phyloP scores from a whole-genome alignment of 2,888 invertebrate species.

The Cecidostiba fungosa region DNA sequence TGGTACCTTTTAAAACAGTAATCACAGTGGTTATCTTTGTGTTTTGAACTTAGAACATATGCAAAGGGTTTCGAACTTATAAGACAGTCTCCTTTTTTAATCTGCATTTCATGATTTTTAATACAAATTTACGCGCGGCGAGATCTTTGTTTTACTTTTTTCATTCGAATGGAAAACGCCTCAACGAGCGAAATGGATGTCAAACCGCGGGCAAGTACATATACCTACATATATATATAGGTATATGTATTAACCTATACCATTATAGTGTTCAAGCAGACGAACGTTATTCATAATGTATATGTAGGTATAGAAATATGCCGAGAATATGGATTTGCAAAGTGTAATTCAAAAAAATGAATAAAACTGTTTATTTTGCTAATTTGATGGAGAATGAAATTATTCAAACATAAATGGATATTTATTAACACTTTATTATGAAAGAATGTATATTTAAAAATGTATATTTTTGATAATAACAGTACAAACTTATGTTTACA shows the following conservation, averaged over 20 bases:
- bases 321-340: neutral
- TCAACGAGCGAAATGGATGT: neutral
- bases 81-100: conserved; percentile 63
- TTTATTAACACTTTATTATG: conserved; percentile 45
- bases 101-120: conserved; percentile 54
- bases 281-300: no score
- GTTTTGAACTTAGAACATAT: conserved; percentile 63
- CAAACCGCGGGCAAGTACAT: no score
- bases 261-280: no score
- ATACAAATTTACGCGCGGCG: conserved; percentile 12
- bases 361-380: neutral
- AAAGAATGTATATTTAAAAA: conserved; percentile 48
- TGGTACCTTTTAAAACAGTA: conserved; percentile 61
- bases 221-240: no score
- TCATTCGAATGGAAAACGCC: neutral
- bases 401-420: conserved; percentile 7
- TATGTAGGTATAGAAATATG: no score
- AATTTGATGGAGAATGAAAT: neutral
- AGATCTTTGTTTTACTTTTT: conserved; percentile 7
- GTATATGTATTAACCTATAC: no score
- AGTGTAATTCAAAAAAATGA: neutral
- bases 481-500: conserved; percentile 47
- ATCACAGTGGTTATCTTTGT: conserved; percentile 62
- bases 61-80: conserved; percentile 63
- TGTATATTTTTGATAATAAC: conserved; percentile 43